Percentiles rank a stretch among this genome's conserved stretches.
Conservation (phyloP, 2,888 invertebrate species). For the Hanleya hanleyi region DNA sequence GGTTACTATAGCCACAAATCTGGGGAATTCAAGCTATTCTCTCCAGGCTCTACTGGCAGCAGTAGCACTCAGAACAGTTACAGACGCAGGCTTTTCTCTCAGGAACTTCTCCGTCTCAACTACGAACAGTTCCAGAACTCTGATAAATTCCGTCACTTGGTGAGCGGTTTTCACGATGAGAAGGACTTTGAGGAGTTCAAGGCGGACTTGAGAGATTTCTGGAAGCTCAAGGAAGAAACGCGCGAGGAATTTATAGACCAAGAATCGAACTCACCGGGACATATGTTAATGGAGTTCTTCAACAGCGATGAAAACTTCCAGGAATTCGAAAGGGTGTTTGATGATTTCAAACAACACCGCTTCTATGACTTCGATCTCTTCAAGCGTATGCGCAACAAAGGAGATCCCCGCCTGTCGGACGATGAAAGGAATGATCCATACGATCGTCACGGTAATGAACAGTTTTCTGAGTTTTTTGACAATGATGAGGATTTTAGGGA, state of each 20-base stretch:
- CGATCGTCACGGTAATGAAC: constrained; percentile 21
- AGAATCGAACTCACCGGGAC: neutral
- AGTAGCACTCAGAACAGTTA: neutral
- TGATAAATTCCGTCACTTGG: constrained; percentile 45
- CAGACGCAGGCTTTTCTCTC: constrained; percentile 6
- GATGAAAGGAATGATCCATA: constrained; percentile 22
- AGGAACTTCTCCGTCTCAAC: constrained; percentile 31
- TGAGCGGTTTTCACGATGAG: constrained; percentile 58
- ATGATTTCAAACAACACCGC: constrained; percentile 40
- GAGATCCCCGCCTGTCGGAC: constrained; percentile 10
- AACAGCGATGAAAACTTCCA: constrained; percentile 64
- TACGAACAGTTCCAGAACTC: constrained; percentile 47
- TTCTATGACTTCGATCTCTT: constrained; percentile 4
- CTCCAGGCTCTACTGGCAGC: too few species aligned
- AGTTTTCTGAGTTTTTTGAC: constrained; percentile 64
- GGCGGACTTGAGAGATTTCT: constrained; percentile 55
- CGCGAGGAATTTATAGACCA: neutral
- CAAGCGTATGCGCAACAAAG: neutral
- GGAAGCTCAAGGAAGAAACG: constrained; percentile 22
- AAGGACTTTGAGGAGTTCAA: constrained; percentile 67
- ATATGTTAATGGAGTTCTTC: constrained; percentile 60
- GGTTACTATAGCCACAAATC: constrained; percentile 31
- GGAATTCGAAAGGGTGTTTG: constrained; percentile 66
- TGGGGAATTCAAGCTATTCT: constrained; percentile 11
- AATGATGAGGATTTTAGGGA: constrained; percentile 63